Percentiles rank a stretch among this genome's conserved stretches.
Conservation (phyloP, 1,140 invertebrate species). For the Venustaconcha ellipsiformis region DNA sequence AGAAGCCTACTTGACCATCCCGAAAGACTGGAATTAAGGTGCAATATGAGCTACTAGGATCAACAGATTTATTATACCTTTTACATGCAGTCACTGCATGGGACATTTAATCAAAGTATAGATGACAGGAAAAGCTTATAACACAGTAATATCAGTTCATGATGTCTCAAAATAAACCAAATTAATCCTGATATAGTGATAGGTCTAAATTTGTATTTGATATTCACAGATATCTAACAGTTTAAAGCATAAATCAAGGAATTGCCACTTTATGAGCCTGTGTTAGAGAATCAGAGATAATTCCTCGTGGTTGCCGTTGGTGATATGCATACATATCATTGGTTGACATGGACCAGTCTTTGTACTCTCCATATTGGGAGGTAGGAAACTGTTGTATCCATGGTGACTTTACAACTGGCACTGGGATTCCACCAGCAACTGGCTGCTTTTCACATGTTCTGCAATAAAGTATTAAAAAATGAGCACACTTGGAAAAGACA, state of each 20-base stretch:
- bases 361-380: constrained; percentile 40
- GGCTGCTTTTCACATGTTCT: constrained; percentile 61
- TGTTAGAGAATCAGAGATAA: constrained; percentile 34
- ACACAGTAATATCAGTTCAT: no score
- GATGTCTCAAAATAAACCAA: no score
- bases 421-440: constrained; percentile 55
- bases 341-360: constrained; percentile 40
- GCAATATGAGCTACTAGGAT: no score
- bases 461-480: constrained; percentile 13
- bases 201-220: no score
- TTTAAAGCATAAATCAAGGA: constrained; percentile 16
- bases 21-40: no score
- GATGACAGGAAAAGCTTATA: no score
- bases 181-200: no score
- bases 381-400: constrained; percentile 48
- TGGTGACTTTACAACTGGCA: constrained; percentile 64
- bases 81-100: no score
- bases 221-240: no score
- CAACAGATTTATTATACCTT: no score
- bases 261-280: constrained; percentile 47
- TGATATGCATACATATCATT: constrained; percentile 50
- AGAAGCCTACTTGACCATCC: no score
- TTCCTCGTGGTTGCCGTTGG: constrained; percentile 38
- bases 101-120: no score
- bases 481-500: neutral